These are phyloP conservation scores for Dendronephthya gigantea DNA, from an alignment of 64 coral and sea anemone genomes.

Conservation along the genomic window DNA sequence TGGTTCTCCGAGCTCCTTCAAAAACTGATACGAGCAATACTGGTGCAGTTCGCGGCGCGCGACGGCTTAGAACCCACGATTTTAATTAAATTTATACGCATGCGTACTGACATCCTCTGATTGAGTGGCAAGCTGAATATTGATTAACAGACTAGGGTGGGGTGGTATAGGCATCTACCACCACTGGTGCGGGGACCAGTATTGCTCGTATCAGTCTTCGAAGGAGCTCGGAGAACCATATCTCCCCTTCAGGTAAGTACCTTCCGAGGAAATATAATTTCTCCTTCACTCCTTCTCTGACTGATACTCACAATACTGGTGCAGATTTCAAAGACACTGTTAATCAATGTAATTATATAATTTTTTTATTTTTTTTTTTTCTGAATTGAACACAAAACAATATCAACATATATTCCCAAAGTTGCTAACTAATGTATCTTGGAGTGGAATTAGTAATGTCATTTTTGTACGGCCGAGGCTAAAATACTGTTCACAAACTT, in stretches of 20 bases:
- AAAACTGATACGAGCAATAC: too few relatives aligned
- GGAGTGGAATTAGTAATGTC: neutral
- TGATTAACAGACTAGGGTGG: constrained; percentile 2
- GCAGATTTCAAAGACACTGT: constrained; percentile 1
- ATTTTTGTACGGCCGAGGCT: neutral
- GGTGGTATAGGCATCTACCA: neutral
- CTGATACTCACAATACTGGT: constrained; percentile 21
- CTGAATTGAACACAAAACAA: neutral
- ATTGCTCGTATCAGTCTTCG: constrained; percentile 17
- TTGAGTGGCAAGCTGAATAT: neutral
- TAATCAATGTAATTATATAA: neutral
- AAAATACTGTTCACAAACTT: neutral
- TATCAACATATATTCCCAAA: neutral
- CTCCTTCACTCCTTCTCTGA: constrained; percentile 11
- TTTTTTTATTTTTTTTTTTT: neutral
- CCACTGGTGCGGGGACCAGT: neutral
- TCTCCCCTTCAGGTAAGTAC: constrained; percentile 19
- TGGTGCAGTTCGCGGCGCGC: too few relatives aligned
- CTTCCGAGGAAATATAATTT: neutral
- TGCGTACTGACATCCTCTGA: neutral
- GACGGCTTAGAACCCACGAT: too few relatives aligned
- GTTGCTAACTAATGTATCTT: neutral
- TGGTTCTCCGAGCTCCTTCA: too few relatives aligned
- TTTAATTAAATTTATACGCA: too few relatives aligned
- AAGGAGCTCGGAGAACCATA: neutral